Evolutionary conservation across 2,888 invertebrate species (phyloP).

Genomic region (Catonia carolina): DNA sequence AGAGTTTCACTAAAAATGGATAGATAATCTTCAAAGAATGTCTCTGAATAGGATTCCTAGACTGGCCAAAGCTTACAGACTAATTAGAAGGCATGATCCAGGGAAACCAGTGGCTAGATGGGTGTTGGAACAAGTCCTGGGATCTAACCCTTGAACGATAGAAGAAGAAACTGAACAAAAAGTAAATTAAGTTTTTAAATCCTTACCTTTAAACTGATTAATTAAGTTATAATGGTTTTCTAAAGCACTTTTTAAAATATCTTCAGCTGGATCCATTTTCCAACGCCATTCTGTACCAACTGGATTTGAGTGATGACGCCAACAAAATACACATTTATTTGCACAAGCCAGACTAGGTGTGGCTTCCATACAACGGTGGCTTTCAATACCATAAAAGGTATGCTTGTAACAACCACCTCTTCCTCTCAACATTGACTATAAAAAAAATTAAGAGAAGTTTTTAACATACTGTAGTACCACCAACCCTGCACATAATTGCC

Average conservation of each 20-base stretch:
- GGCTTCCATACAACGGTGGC: constrained; percentile 54
- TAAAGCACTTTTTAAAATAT: constrained; percentile 48
- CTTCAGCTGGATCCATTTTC: constrained; percentile 50
- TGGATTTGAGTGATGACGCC: constrained; percentile 48
- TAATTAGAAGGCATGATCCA: too few relatives aligned
- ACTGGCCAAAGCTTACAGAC: too few relatives aligned
- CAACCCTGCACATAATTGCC: too few relatives aligned
- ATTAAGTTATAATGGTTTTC: constrained; percentile 49
- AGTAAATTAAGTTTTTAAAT: too few relatives aligned
- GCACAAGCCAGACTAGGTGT: constrained; percentile 54
- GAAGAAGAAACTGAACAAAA: too few relatives aligned
- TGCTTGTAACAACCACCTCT: constrained; percentile 55
- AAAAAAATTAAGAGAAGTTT: constrained; percentile 19
- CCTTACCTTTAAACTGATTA: constrained; percentile 44
- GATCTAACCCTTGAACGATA: too few relatives aligned
- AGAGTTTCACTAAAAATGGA: too few relatives aligned
- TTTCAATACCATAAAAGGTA: constrained; percentile 54
- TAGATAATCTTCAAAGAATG: too few relatives aligned
- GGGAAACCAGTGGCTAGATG: too few relatives aligned
- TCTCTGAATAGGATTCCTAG: too few relatives aligned
- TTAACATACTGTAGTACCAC: neutral
- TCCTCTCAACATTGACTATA: constrained; percentile 45
- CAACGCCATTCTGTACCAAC: constrained; percentile 56
- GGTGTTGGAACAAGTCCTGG: too few relatives aligned
- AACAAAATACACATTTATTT: constrained; percentile 56